Base-by-base conservation (phyloP, 2,113 vertebrate species). In the Elachura formosa region DNA sequence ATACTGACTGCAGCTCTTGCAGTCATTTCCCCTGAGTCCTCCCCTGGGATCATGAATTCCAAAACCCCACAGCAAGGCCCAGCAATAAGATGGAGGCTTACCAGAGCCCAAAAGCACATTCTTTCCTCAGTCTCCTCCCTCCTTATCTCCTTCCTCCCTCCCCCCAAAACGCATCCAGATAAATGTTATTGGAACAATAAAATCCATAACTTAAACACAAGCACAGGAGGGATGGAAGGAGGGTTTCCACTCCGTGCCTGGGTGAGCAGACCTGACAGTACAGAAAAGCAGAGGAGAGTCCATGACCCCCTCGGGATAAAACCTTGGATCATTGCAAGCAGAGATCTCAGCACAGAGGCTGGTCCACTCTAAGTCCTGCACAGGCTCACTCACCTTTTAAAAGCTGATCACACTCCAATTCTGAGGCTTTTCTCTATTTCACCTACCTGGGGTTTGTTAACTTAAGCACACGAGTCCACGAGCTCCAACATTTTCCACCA, bases 41-140 rank as follows among this genome's bases (percentile, higher is more conserved):
- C 64, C 46, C 34, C 74, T 28, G 28, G 82, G 62, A 93, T 63
- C 2, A 4, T 3, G 29, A 79, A 80, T 28, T 78, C 59, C 28
- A 7, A 86, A 91, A 64, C 59, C 62, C 34, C 21, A 2, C 2
- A 1, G 87, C 63, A 48, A 90, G 85, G 17, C 71, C 54, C 18
- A 2, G 71, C 0, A 59, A 34, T 83, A 85, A 93, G 79, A 19
- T 23, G 25, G 78, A 91, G 75, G 55, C 51, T 91, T 33, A 86
- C 64, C 82, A 80, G 72, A 91, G 63, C 52, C 72, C 55, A 63
- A 90, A 80, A 90, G 76, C 78, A 84, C 92, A 96, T 96, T 97
- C 92, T 16, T 95, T 92, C 95, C 66, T 76, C 86, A 62, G 90
- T 77, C 92, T 69, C 95, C 95, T 94, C 96, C 94, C 90, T 92